Evolutionary conservation across 2,113 vertebrate genomes (phyloP).

Genomic region (Trichomycterus rosablanca): DNA sequence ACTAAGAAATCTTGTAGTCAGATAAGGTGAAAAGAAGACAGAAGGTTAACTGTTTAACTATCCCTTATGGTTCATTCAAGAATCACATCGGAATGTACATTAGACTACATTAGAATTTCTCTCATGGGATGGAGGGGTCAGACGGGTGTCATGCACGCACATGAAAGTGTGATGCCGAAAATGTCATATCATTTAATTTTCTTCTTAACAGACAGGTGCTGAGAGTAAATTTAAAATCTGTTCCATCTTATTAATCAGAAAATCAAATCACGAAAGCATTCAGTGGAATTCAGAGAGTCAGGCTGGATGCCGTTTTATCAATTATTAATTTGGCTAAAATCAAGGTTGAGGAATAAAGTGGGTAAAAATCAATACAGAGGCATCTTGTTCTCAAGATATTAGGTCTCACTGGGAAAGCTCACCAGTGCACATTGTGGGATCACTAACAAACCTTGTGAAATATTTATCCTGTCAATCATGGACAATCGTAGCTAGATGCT

Average conservation of each 20-base stretch:
- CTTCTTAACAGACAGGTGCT: background rate
- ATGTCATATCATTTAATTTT: background rate
- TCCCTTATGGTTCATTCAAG: too few relatives aligned
- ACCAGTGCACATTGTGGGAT: constrained; percentile 37
- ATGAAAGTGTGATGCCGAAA: too few relatives aligned
- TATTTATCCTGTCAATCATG: constrained; percentile 43
- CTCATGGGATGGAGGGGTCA: too few relatives aligned
- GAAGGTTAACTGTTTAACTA: too few relatives aligned
- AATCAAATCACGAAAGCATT: constrained; percentile 26
- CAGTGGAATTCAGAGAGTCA: constrained; percentile 31
- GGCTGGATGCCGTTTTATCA: constrained; percentile 28
- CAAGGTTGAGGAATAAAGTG: constrained; percentile 41
- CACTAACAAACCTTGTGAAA: constrained; percentile 41
- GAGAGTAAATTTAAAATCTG: constrained; percentile 12
- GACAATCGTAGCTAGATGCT: constrained; percentile 4
- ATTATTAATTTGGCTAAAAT: constrained; percentile 44
- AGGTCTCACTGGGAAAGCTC: constrained; percentile 29
- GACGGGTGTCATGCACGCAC: too few relatives aligned
- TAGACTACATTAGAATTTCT: too few relatives aligned
- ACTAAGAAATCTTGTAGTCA: too few relatives aligned
- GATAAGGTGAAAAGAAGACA: too few relatives aligned
- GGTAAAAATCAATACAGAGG: constrained; percentile 43
- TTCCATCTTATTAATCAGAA: constrained; percentile 27
- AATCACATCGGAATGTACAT: too few relatives aligned
- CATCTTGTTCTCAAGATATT: constrained; percentile 42